A percentile compares a stretch with the other conserved stretches of the same genome.
These are phyloP conservation scores for Drosophila koepferae DNA, from an alignment of 2,888 invertebrate species.

Conservation along the genomic window DNA sequence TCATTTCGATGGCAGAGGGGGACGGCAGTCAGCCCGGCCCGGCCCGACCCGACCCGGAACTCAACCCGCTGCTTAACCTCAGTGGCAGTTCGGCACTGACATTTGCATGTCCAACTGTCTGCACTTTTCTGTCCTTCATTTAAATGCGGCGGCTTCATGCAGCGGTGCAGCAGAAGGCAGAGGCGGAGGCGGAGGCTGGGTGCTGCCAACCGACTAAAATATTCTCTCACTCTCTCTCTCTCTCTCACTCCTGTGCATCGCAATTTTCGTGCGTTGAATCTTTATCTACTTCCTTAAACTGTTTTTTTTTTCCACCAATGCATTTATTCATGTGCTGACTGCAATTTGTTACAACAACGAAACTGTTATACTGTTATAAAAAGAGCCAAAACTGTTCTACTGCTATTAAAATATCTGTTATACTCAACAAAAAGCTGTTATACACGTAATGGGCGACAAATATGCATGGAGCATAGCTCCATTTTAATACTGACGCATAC, in stretches of 20 bases:
- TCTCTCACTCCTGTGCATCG: conserved; percentile 30
- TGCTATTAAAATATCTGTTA: conserved; percentile 12
- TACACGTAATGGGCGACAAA: conserved; percentile 28
- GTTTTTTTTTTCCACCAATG: conserved; percentile 43
- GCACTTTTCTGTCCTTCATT: conserved; percentile 64
- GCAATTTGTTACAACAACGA: conserved; percentile 54
- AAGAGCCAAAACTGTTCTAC: background rate
- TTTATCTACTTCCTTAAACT: conserved; percentile 8
- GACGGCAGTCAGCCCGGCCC: background rate
- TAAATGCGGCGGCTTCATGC: conserved; percentile 62
- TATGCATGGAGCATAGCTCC: conserved; percentile 35
- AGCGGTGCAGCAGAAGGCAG: background rate
- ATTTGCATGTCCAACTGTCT: conserved; percentile 75
- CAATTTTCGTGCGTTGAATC: conserved; percentile 56
- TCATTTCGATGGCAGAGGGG: conserved; percentile 53
- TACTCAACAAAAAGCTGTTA: conserved; percentile 15
- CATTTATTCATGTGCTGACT: conserved; percentile 70
- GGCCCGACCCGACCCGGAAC: background rate
- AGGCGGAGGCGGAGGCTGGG: conserved; percentile 8
- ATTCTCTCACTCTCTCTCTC: conserved; percentile 29
- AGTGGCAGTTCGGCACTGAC: conserved; percentile 54
- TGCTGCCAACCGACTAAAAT: conserved; percentile 44
- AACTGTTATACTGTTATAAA: conserved; percentile 18
- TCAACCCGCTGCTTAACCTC: conserved; percentile 27
- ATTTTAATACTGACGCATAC: conserved; percentile 57